A percentile compares a stretch with the other conserved stretches of the same genome.
These are phyloP conservation scores for Acrocyrtus sp. DNA, from an alignment of 2,888 invertebrate species.

Conservation along the genomic window DNA sequence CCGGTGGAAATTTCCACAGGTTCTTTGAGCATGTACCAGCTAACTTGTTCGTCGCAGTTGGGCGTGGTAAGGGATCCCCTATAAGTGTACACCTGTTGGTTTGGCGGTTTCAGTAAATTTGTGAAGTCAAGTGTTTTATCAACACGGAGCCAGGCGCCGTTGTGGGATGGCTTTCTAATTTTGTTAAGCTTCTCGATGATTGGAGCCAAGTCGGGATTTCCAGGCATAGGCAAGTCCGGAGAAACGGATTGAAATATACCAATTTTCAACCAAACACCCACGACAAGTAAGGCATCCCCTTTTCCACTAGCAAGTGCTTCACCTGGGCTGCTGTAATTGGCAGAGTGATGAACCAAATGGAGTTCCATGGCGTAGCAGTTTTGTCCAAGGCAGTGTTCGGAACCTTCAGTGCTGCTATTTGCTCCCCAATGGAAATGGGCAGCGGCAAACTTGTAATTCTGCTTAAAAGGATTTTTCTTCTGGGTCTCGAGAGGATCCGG, in stretches of 20 bases:
- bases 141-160: not conserved
- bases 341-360: constrained; percentile 32
- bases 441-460: constrained; percentile 4
- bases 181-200: constrained; percentile 7
- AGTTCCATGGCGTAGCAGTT: constrained; percentile 18
- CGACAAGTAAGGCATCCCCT: constrained; percentile 16
- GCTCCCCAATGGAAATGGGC: constrained; percentile 24
- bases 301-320: constrained; percentile 9
- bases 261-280: constrained; percentile 9
- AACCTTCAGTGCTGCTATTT: not conserved
- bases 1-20: not conserved
- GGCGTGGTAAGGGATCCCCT: constrained; percentile 43
- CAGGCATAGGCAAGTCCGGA: not conserved
- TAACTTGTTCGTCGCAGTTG: constrained; percentile 33
- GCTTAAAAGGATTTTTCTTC: not conserved
- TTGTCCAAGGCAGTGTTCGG: constrained; percentile 16
- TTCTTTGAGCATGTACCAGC: constrained; percentile 24
- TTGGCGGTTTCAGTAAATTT: not conserved
- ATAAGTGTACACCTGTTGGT: constrained; percentile 10
- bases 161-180: not conserved
- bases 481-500: constrained; percentile 3
- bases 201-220: not conserved
- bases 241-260: not conserved
- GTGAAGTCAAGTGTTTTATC: constrained; percentile 17
- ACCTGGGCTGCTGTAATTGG: constrained; percentile 7